Evolutionary conservation across 1,140 invertebrate genomes (phyloP).

Genomic region (Heterodera carotae): DNA sequence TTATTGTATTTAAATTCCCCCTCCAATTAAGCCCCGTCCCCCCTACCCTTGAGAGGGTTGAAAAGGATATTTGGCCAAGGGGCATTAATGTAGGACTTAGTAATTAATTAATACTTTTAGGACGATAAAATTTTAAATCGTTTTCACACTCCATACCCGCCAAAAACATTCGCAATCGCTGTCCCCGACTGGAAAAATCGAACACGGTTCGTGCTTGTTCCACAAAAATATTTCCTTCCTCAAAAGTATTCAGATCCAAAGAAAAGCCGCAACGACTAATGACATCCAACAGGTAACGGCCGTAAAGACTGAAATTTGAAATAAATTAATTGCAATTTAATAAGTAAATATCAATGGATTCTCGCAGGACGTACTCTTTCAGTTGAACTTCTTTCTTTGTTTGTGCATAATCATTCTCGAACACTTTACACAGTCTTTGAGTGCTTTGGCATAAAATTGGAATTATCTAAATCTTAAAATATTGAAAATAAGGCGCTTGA

Average conservation of each 20-base stretch:
- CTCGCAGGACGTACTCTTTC: constrained; percentile 1
- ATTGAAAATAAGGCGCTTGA: neutral
- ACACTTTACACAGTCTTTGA: neutral
- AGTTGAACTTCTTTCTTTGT: constrained; percentile 11
- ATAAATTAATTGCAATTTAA: neutral
- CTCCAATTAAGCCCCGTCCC: too few species aligned
- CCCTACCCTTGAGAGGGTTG: too few species aligned
- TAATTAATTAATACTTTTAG: too few species aligned
- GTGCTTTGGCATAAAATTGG: constrained; percentile 12
- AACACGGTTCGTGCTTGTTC: neutral
- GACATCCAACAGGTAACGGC: constrained; percentile 29
- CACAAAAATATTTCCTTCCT: neutral
- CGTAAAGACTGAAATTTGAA: constrained; percentile 16
- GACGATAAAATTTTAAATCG: neutral
- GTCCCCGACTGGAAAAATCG: neutral
- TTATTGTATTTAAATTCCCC: too few species aligned
- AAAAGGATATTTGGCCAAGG: neutral
- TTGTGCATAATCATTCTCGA: neutral
- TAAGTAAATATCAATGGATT: neutral
- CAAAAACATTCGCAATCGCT: neutral
- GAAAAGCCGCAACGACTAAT: constrained; percentile 33
- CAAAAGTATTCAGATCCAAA: constrained; percentile 29
- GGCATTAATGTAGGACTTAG: neutral
- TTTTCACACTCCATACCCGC: neutral
- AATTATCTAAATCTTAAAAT: constrained; percentile 11